phyloP scores from a whole-genome alignment of 2,888 invertebrate species.

The Yponomeuta cagnagella region DNA sequence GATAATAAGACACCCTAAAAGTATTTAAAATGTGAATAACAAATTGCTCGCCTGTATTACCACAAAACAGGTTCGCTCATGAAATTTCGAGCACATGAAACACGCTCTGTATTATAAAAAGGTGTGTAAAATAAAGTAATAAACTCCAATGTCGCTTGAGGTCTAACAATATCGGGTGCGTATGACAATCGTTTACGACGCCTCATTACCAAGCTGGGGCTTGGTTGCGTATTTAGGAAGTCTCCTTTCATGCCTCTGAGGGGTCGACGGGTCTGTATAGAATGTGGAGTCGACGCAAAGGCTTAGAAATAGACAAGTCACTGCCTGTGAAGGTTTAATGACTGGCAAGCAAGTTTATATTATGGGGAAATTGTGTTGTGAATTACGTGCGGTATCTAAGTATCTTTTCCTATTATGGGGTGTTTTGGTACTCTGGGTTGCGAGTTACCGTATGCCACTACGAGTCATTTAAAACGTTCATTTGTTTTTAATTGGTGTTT shows the following conservation, averaged over 20 bases:
- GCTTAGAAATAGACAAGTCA: neutral
- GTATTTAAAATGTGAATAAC: too few relatives aligned
- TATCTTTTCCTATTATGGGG: too few relatives aligned
- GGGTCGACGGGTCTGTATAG: neutral
- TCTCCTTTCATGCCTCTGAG: neutral
- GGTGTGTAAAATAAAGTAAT: neutral
- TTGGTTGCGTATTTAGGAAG: neutral
- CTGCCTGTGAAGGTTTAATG: neutral
- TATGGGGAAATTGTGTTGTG: neutral
- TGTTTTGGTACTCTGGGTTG: too few relatives aligned
- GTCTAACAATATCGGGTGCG: neutral
- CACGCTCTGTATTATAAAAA: neutral
- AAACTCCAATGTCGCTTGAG: neutral
- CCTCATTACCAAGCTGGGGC: neutral
- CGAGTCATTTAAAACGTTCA: too few relatives aligned
- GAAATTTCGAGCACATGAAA: neutral
- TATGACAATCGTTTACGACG: neutral
- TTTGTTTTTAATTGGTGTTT: too few relatives aligned
- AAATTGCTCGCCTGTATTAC: too few relatives aligned
- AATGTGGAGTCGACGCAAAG: neutral
- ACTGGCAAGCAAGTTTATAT: neutral
- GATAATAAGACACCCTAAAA: too few relatives aligned
- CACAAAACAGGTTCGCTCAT: neutral
- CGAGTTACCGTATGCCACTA: too few relatives aligned
- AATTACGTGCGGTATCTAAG: too few relatives aligned